phyloP scores from a whole-genome alignment of 2,888 invertebrate genomes.

The Deilephila elpenor region DNA sequence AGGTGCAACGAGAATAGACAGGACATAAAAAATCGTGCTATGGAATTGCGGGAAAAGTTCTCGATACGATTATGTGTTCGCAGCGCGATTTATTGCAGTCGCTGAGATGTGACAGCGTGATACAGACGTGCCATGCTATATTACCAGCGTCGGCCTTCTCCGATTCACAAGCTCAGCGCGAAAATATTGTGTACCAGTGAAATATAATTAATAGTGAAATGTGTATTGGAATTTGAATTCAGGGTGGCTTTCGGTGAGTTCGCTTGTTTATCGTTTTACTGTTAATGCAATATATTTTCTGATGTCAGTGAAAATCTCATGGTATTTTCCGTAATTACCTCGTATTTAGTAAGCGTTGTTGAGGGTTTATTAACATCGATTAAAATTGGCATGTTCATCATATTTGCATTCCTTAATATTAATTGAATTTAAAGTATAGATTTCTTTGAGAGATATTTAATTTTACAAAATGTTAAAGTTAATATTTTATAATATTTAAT shows the following conservation, averaged over 20 bases:
- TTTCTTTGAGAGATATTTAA: no score
- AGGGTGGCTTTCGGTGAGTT: neutral
- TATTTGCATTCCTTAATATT: no score
- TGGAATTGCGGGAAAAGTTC: slow-evolving; percentile 11
- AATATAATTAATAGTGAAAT: neutral
- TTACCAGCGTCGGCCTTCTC: neutral
- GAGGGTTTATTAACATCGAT: neutral
- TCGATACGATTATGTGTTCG: neutral
- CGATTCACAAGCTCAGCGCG: neutral
- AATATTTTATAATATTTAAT: no score
- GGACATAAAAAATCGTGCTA: neutral
- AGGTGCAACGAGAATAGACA: neutral
- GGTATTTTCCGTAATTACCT: slow-evolving; percentile 12
- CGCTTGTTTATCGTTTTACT: no score
- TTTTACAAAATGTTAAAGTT: no score
- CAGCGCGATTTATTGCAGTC: neutral
- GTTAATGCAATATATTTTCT: neutral
- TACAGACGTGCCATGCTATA: neutral
- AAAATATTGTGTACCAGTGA: neutral
- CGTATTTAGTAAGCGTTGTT: neutral
- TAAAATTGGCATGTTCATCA: neutral
- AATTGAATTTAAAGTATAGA: no score
- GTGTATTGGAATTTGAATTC: neutral
- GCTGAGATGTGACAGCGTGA: slow-evolving; percentile 12
- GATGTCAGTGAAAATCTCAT: neutral